Evolutionary conservation across 2,888 invertebrate species (phyloP).

Genomic region (Melanotus villosus): DNA sequence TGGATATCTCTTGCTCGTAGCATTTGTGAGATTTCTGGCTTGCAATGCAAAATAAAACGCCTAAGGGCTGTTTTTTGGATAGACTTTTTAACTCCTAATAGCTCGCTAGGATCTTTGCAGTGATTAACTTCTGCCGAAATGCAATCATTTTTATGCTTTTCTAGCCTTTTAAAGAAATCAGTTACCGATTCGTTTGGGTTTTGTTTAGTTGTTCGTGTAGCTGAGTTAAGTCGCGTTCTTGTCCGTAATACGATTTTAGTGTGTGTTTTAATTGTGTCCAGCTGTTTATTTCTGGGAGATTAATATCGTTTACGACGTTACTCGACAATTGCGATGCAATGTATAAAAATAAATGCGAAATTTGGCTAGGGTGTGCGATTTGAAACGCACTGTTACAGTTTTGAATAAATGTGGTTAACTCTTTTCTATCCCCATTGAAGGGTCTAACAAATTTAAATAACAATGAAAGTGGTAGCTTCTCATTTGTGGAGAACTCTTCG

Average conservation of each 20-base stretch:
- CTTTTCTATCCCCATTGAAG: background rate
- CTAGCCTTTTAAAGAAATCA: slow-evolving; percentile 42
- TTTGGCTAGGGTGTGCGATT: background rate
- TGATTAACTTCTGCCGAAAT: slow-evolving; percentile 16
- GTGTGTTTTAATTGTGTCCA: background rate
- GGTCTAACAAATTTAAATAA: background rate
- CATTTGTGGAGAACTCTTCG: background rate
- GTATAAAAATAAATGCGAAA: background rate
- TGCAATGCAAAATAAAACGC: too few species aligned
- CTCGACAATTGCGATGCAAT: background rate
- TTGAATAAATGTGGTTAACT: background rate
- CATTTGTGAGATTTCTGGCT: too few species aligned
- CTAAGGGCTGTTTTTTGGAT: too few species aligned
- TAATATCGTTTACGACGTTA: background rate
- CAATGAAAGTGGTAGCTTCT: background rate
- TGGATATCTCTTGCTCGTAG: slow-evolving; percentile 35
- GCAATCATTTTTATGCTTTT: slow-evolving; percentile 24
- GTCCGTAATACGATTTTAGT: background rate
- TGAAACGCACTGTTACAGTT: background rate
- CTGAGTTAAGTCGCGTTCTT: background rate
- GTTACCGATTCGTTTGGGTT: slow-evolving; percentile 33
- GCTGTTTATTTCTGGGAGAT: background rate
- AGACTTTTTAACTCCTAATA: slow-evolving; percentile 14
- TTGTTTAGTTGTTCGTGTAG: slow-evolving; percentile 44
- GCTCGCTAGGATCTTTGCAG: slow-evolving; percentile 3